phyloP scores from a whole-genome alignment of 1,140 invertebrate species.

The Achatina immaculata region DNA sequence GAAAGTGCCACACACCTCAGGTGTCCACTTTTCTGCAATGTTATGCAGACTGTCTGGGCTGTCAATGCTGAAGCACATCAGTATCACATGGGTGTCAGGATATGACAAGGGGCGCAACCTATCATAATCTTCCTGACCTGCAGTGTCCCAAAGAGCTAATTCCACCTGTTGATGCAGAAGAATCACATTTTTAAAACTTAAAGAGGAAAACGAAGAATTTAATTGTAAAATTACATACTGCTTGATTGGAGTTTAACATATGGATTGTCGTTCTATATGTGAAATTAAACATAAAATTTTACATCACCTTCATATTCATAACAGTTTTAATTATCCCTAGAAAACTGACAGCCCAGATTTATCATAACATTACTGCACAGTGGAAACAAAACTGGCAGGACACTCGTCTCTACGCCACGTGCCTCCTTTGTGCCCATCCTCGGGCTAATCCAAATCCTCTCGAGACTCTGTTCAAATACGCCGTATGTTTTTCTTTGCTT shows the following conservation, averaged over 20 bases:
- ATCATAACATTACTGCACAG: too few relatives aligned
- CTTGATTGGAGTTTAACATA: not conserved
- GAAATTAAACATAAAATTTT: not conserved
- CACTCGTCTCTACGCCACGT: not conserved
- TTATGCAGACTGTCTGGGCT: conserved; percentile 66
- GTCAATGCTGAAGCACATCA: conserved; percentile 70
- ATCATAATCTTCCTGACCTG: conserved; percentile 7
- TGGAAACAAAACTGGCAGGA: not conserved
- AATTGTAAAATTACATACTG: not conserved
- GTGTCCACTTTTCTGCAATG: conserved; percentile 65
- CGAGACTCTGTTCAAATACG: too few relatives aligned
- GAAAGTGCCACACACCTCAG: conserved; percentile 26
- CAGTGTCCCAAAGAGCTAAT: conserved; percentile 73
- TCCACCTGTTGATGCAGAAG: conserved; percentile 78
- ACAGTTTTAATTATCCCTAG: not conserved
- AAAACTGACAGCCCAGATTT: too few relatives aligned
- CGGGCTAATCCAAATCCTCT: too few relatives aligned
- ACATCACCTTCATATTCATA: not conserved
- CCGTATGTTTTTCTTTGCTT: too few relatives aligned
- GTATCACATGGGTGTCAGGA: conserved; percentile 88
- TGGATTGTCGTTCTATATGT: not conserved
- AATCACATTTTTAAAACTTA: not conserved
- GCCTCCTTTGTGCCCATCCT: too few relatives aligned
- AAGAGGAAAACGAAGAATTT: not conserved
- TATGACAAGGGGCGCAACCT: conserved; percentile 90